Base-by-base conservation (phyloP, 1,140 invertebrate species). In the Dreissena rostriformis region DNA sequence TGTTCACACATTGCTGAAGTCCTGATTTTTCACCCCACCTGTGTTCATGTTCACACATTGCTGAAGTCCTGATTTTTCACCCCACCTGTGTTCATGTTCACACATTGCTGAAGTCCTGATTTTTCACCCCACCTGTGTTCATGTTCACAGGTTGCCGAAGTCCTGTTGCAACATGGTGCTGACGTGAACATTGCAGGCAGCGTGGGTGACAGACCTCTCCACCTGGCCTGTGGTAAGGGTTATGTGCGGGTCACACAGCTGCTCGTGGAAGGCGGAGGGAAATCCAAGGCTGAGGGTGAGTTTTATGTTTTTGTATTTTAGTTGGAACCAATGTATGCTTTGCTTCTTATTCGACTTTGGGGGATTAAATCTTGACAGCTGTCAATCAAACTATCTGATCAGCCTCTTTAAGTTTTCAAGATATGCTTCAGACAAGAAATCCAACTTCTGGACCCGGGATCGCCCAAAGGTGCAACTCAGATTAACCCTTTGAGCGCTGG, bases 181-280 rank as follows among this genome's bases (percentile, higher is more conserved):
- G 93, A 94, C 83, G 89, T 94, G 6, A 94, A 94, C 86, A 91
- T 92, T 26, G 89, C 90, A 51, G 94, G 94, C 22, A 93, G 93
- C 55, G 94, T 94, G 0, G 93, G 93, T 26, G 94, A 94, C 80
- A 77, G 94, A 52, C 94, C 94, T 1, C 85, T 94, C 24, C 94
- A 95, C 81, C 88, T 95, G 28, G 94, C 94, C 57, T 92, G 92
- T 84, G 91, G 91, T 8, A 93, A 92, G 66, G 93, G 94, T 8
- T 90, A 94, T 78, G 88, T 93, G 0, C 88, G 88, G 24, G 92
- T 94, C 49, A 91, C 93, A 11, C 92, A 94, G 78, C 75, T 94
- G 11, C 88, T 94, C 2, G 86, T 94, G 0, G 91, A 93, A 55
- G 93, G 91, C 14, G 88, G 76, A 0, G 63, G 81, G 53, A 78